Conservation (phyloP, 2,888 invertebrate species). For the Melieria picta region DNA sequence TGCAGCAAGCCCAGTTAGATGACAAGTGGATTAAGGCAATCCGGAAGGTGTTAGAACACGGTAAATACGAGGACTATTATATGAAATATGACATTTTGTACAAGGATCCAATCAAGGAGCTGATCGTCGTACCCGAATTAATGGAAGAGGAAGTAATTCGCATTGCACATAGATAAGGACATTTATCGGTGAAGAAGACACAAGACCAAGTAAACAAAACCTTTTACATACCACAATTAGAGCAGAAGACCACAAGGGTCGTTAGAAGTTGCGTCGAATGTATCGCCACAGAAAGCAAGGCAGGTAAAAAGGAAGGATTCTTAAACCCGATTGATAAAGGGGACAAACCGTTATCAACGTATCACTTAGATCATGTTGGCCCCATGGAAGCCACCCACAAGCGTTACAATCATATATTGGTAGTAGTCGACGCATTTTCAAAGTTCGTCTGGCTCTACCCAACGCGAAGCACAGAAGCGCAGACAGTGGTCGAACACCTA, state of each 20-base stretch:
- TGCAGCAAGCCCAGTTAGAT: constrained; percentile 33
- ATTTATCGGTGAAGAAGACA: constrained; percentile 55
- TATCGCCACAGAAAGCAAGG: constrained; percentile 27
- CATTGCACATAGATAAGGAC: constrained; percentile 56
- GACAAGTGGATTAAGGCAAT: constrained; percentile 40
- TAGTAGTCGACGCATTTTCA: constrained; percentile 54
- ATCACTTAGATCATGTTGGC: constrained; percentile 58
- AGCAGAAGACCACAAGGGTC: constrained; percentile 17
- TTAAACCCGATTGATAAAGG: constrained; percentile 33
- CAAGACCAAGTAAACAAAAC: constrained; percentile 33
- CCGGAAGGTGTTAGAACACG: constrained; percentile 27
- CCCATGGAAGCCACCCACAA: constrained; percentile 53
- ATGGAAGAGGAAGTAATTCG: constrained; percentile 57
- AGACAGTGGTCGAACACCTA: constrained; percentile 52
- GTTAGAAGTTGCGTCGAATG: constrained; percentile 40
- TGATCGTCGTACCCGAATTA: constrained; percentile 53
- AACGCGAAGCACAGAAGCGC: constrained; percentile 44
- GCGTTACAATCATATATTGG: constrained; percentile 56
- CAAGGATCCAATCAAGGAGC: constrained; percentile 32
- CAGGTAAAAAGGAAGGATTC: constrained; percentile 47
- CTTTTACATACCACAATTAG: constrained; percentile 47
- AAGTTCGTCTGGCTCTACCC: constrained; percentile 59
- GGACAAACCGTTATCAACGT: constrained; percentile 43
- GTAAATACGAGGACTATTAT: constrained; percentile 35
- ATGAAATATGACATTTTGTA: constrained; percentile 36